A percentile compares a stretch with the other conserved stretches of the same genome.
Evolutionary conservation across 2,888 invertebrate species (phyloP).

Genomic region (Diplolepis rosae): DNA sequence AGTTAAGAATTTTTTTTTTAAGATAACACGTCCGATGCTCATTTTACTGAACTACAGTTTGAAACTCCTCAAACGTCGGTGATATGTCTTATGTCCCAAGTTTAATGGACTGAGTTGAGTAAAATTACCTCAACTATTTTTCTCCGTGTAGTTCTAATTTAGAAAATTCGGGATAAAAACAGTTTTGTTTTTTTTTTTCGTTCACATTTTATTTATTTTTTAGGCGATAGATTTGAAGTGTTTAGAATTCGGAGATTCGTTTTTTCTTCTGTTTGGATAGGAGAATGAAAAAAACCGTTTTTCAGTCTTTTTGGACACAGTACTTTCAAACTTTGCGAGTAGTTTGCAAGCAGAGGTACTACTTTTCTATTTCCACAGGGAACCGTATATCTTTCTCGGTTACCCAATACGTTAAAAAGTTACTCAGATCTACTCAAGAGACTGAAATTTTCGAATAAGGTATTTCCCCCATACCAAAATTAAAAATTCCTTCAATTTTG

Average conservation of each 20-base stretch:
- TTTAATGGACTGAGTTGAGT: no score
- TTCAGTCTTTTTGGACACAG: slow-evolving; percentile 3
- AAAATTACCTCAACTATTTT: no score
- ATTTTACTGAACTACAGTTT: no score
- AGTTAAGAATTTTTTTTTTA: no score
- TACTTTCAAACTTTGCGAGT: slow-evolving; percentile 14
- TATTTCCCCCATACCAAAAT: background rate
- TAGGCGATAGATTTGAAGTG: background rate
- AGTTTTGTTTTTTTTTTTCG: background rate
- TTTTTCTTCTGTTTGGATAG: background rate
- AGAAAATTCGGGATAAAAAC: no score
- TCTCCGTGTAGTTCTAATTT: no score
- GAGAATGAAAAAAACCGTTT: background rate
- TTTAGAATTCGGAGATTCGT: background rate
- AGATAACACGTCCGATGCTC: no score
- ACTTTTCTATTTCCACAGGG: slow-evolving; percentile 13
- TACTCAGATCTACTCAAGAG: background rate
- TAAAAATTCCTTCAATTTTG: no score
- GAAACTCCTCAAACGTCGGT: no score
- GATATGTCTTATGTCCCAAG: no score
- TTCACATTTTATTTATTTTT: background rate
- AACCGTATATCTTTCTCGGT: slow-evolving; percentile 5
- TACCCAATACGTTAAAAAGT: slow-evolving; percentile 21
- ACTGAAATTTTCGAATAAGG: slow-evolving; percentile 11
- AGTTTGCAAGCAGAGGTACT: slow-evolving; percentile 14